Conservation (phyloP, 2,888 invertebrate species). For the Hirtodrosophila duncani region DNA sequence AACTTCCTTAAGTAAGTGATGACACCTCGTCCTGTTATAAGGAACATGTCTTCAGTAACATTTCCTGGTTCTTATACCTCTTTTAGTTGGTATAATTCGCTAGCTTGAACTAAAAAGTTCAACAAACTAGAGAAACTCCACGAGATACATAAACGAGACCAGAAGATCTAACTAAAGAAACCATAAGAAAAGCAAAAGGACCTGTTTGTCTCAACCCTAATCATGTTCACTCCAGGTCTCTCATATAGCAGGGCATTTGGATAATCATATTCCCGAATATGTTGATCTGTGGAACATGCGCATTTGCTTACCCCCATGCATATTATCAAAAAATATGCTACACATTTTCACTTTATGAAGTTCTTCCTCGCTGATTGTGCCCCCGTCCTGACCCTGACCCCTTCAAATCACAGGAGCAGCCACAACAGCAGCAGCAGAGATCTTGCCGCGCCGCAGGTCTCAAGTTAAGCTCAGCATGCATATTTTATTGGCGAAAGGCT, state of each 20-base stretch:
- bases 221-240: background rate
- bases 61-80: no score
- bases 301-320: conserved; percentile 24
- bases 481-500: conserved; percentile 62
- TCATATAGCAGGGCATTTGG: conserved; percentile 17
- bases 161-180: no score
- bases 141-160: no score
- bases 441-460: conserved; percentile 46
- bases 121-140: no score
- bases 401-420: conserved; percentile 24
- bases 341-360: conserved; percentile 70
- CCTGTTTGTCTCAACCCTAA: background rate
- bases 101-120: no score
- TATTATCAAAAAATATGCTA: conserved; percentile 56
- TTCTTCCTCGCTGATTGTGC: conserved; percentile 35
- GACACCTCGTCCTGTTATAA: no score
- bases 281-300: conserved; percentile 24
- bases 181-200: no score
- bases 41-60: no score
- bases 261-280: conserved; percentile 20
- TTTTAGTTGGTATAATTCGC: no score
- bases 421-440: conserved; percentile 26
- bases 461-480: conserved; percentile 55
- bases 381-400: background rate
- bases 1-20: no score